Percentiles rank a stretch among this genome's conserved stretches.
These are phyloP conservation scores for Capreolus pygargus DNA, from an alignment of 2,113 vertebrate species.

Conservation along the genomic window DNA sequence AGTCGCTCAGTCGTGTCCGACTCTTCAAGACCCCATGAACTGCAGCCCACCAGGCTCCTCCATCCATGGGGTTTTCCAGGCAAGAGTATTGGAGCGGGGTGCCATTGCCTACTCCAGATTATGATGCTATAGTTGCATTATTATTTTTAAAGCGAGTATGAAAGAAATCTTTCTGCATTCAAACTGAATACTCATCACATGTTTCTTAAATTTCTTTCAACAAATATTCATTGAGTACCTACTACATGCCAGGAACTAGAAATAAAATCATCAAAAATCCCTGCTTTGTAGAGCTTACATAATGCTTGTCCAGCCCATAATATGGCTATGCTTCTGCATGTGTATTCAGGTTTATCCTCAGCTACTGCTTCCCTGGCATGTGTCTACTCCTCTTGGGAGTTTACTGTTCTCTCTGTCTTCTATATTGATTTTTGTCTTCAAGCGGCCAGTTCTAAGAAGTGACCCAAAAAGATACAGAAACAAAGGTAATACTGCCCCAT, in stretches of 20 bases:
- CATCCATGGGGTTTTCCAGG: too few relatives aligned
- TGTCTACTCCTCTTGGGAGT: background rate
- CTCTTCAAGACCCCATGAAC: too few relatives aligned
- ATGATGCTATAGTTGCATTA: background rate
- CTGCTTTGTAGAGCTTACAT: background rate
- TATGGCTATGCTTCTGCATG: background rate
- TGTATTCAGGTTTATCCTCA: background rate
- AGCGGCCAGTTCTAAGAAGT: background rate
- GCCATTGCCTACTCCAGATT: background rate
- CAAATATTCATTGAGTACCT: background rate
- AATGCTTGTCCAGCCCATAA: background rate
- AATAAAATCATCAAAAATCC: background rate
- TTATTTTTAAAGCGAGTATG: conserved; percentile 1
- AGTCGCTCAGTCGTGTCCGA: too few relatives aligned
- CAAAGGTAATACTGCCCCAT: background rate
- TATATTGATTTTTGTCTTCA: background rate
- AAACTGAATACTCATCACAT: background rate
- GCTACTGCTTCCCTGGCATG: background rate
- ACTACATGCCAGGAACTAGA: background rate
- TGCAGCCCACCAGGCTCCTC: too few relatives aligned
- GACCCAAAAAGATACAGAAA: background rate
- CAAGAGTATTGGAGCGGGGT: too few relatives aligned
- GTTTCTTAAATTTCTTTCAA: background rate
- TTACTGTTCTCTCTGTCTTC: background rate
- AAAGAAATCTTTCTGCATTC: conserved; percentile 11